Base-by-base conservation (phyloP, 2,888 invertebrate species). In the Bhutanitis thaidina region DNA sequence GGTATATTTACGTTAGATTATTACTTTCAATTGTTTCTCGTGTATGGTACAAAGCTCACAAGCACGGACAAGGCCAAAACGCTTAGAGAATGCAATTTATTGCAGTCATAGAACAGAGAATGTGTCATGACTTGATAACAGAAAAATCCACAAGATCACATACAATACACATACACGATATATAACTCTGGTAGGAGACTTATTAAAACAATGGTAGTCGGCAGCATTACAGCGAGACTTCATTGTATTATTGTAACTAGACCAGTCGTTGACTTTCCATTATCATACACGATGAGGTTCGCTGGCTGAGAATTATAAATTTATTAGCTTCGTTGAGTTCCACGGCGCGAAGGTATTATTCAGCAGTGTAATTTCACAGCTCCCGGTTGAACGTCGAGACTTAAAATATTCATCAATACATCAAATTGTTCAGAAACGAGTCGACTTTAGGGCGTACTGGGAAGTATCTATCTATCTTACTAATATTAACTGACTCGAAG, bases 1-100 rank as follows among this genome's bases (percentile, higher is more conserved):
- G n/a, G 30, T 30, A 30, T 30, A 3, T n/a, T 32, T 32, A 36
- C 20, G 34, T 52, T 62, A 73, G 65, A 74, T 77, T 77, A 80
- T 79, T 77, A 77, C 77, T 73, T 73, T 72, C 80, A 83, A 83
- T 83, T 84, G 80, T 82, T 72, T 70, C 67, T 74, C 76, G 64
- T 77, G 73, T 80, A 76, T 71, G 77, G 77, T 53, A 65, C 67
- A 65, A 59, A 69, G 64, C 62, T 59, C 60, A 39, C 54, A 60
- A 61, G 62, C 59, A 56, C 57, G 57, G 63, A 58, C 81, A 80
- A 83, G 82, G 85, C 67, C 71, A 52, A 67, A 77, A 74, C 74
- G 62, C 72, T 81, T 77, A 79, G 74, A 71, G 67, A 62, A 61
- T 74, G 71, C 76, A 74, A 71, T 77, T 68, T 61, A 64, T 63